Evolutionary conservation across 2,888 invertebrate species (phyloP), one percentile per base, ranked within the genome.

Genomic region (Lasioglossum villosulum): DNA sequence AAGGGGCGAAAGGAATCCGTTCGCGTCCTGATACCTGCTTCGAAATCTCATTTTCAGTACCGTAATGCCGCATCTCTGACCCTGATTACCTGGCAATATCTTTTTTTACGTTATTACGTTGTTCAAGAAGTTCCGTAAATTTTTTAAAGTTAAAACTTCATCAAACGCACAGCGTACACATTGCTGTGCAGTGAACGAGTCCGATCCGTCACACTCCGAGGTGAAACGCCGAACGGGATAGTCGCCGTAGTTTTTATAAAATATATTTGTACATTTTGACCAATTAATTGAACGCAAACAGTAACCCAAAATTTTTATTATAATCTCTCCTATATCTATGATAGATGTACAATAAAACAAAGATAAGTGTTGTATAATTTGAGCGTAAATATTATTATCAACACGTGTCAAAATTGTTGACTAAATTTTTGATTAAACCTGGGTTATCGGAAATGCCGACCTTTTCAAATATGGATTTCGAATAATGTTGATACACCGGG

Each of bases 1-100:
- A 76, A 34, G 74, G 72, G 72, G 81, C 80, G 80, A 79, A 63
- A 73, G 84, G 77, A 70, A 77, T 77, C 39, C 27, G 45, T 37
- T 42, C 30, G 19, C 14, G 48, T 39, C 48, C 27, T 16, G 68
- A 45, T 30, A 56, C 16, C 30, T 34, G 34, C 73, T 39, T 27
- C 68, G 66, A 70, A 74, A 34, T 78, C 37, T 70, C n/a, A 70
- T 70, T 70, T 39, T 27, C 45, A 16, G 34, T 48, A 73, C 34
- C 73, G 48, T 48, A 48, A 52, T 8, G 23, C 23, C 73, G 48
- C 34, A 34, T 34, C 48, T 52, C 8, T 10, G 45, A 30, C 27
- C 42, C 45, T 19, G 23, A 72, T 45, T 12, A 27, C 19, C 0
- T 19, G 10, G 8, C 19, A 10, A 45, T 16, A 0, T 16, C 4